phyloP scores from a whole-genome alignment of 2,888 invertebrate species.

The Lycia hirtaria region DNA sequence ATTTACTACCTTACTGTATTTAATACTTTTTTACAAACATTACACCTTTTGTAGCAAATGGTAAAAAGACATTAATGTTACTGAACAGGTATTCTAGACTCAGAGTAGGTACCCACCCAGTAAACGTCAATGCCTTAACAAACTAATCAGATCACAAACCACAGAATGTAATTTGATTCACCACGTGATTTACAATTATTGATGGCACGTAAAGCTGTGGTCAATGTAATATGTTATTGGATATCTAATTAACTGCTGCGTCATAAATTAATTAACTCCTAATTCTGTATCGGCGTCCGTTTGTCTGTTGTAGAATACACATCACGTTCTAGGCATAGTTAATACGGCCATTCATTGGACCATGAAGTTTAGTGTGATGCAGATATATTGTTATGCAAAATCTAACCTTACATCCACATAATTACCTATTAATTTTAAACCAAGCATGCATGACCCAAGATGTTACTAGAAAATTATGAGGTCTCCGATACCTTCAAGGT shows the following conservation, averaged over 20 bases:
- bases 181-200: conserved; percentile 52
- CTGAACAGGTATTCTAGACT: too few relatives aligned
- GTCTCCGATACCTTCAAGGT: too few relatives aligned
- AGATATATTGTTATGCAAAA: background rate
- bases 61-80: too few relatives aligned
- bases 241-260: conserved; percentile 64
- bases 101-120: too few relatives aligned
- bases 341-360: conserved; percentile 51
- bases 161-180: conserved; percentile 42
- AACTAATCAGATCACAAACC: conserved; percentile 33
- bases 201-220: conserved; percentile 50
- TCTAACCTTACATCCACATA: background rate
- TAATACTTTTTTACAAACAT: too few relatives aligned
- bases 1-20: too few relatives aligned
- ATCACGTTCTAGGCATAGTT: conserved; percentile 36
- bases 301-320: conserved; percentile 46
- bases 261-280: conserved; percentile 79
- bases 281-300: conserved; percentile 66
- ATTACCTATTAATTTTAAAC: too few relatives aligned
- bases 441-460: too few relatives aligned
- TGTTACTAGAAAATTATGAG: too few relatives aligned
- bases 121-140: conserved; percentile 3
- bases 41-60: too few relatives aligned
- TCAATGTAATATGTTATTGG: conserved; percentile 63
- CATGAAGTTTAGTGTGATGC: conserved; percentile 45